Percentiles rank a stretch among this genome's conserved stretches.
Evolutionary conservation across 2,888 invertebrate species (phyloP).

Genomic region (Callosobruchus maculatus): DNA sequence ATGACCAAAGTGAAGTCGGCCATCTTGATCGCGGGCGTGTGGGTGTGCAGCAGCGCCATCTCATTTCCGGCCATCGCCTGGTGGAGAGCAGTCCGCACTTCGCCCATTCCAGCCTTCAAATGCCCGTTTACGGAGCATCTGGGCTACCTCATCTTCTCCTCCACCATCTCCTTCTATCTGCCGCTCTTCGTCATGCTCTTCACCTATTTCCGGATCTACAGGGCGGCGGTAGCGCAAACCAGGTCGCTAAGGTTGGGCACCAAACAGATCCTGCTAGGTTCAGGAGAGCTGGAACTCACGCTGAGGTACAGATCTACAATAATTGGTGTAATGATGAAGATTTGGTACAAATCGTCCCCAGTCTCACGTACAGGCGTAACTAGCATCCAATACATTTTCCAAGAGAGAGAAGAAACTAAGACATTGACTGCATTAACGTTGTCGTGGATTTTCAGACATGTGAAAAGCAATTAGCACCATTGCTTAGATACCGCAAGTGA

Average conservation of each 20-base stretch:
- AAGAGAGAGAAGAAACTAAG: too few species aligned
- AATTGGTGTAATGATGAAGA: too few species aligned
- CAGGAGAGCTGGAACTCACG: constrained; percentile 83
- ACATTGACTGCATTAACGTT: too few species aligned
- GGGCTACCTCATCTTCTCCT: constrained; percentile 95
- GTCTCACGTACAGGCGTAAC: too few species aligned
- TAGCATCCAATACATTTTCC: too few species aligned
- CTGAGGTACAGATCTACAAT: too few species aligned
- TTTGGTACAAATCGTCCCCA: too few species aligned
- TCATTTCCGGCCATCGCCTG: constrained; percentile 97
- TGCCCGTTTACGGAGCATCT: constrained; percentile 97
- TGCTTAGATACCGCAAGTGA: too few species aligned
- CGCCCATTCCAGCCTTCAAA: constrained; percentile 76
- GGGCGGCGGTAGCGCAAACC: constrained; percentile 90
- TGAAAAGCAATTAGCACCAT: too few species aligned
- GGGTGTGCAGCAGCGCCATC: constrained; percentile 95
- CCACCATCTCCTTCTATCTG: constrained; percentile 95
- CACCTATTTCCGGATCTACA: constrained; percentile 94
- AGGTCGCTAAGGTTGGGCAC: constrained; percentile 86
- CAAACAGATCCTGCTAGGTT: constrained; percentile 82
- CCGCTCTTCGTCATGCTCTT: constrained; percentile 97
- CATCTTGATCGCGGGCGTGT: constrained; percentile 86
- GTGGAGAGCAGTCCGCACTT: constrained; percentile 86
- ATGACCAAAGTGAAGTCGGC: constrained; percentile 89
- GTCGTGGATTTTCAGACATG: too few species aligned